These are phyloP conservation scores for Potamilus streckersoni DNA, from an alignment of 1,140 invertebrate species.

Conservation along the genomic window DNA sequence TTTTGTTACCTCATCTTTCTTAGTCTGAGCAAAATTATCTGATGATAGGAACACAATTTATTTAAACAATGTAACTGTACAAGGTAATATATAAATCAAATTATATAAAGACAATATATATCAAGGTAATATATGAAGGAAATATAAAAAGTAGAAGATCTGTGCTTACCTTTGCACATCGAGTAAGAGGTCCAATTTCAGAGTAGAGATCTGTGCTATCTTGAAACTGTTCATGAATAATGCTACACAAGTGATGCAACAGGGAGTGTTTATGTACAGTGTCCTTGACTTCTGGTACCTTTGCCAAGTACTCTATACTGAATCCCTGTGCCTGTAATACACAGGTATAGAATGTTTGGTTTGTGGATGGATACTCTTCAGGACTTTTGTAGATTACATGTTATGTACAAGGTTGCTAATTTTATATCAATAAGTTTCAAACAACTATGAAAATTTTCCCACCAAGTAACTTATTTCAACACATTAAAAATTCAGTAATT, in stretches of 20 bases:
- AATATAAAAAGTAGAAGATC: too few species aligned
- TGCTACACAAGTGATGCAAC: conserved; percentile 96
- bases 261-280: conserved; percentile 98
- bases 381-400: background rate
- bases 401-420: background rate
- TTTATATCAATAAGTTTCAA: background rate
- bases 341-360: conserved; percentile 1
- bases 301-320: conserved; percentile 96
- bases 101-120: too few species aligned
- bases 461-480: background rate
- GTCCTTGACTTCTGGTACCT: conserved; percentile 99
- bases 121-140: too few species aligned
- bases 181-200: conserved; percentile 77
- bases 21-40: too few species aligned
- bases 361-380: background rate
- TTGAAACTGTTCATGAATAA: conserved; percentile 96
- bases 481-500: too few species aligned
- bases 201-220: conserved; percentile 95
- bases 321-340: conserved; percentile 88
- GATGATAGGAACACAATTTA: too few species aligned
- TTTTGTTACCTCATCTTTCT: too few species aligned
- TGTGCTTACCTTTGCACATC: conserved; percentile 79
- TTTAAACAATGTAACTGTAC: too few species aligned
- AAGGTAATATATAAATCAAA: too few species aligned
- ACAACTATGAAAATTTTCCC: background rate